phyloP scores from a whole-genome alignment of 2,113 vertebrate species.

The Ginglymostoma cirratum region DNA sequence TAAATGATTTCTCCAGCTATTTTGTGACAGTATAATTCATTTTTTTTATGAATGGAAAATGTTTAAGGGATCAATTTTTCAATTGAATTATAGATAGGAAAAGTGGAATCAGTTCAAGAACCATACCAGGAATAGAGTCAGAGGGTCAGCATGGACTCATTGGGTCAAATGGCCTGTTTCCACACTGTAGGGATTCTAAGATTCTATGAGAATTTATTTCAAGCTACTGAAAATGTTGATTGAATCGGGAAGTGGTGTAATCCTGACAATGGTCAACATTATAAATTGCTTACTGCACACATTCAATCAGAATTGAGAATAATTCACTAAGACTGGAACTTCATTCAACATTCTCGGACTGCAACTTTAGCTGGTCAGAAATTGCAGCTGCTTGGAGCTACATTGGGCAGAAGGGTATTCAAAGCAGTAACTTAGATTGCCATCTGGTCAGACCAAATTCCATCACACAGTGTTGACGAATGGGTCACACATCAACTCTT shows the following conservation, averaged over 20 bases:
- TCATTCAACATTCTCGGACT: not conserved
- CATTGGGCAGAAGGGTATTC: not conserved
- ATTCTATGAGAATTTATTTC: too few species aligned
- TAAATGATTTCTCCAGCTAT: too few species aligned
- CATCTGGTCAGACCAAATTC: not conserved
- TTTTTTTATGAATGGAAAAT: too few species aligned
- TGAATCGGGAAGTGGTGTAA: not conserved
- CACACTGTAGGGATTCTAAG: too few species aligned
- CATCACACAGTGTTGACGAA: not conserved
- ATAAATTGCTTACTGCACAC: not conserved
- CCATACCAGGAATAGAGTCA: too few species aligned
- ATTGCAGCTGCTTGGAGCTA: not conserved
- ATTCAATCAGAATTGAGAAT: not conserved
- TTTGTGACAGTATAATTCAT: too few species aligned
- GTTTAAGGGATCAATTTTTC: too few species aligned
- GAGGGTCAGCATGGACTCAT: too few species aligned
- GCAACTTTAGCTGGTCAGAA: not conserved
- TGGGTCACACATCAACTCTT: not conserved
- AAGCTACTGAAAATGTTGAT: not conserved
- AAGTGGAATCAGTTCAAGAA: too few species aligned
- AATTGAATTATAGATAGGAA: too few species aligned
- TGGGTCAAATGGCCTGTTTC: too few species aligned
- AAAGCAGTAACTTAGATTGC: not conserved
- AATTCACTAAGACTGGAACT: not conserved
- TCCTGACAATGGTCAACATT: not conserved